Evolutionary conservation across 2,797 vertebrate genomes (phyloP).

Genomic region (Cossypha heuglini): DNA sequence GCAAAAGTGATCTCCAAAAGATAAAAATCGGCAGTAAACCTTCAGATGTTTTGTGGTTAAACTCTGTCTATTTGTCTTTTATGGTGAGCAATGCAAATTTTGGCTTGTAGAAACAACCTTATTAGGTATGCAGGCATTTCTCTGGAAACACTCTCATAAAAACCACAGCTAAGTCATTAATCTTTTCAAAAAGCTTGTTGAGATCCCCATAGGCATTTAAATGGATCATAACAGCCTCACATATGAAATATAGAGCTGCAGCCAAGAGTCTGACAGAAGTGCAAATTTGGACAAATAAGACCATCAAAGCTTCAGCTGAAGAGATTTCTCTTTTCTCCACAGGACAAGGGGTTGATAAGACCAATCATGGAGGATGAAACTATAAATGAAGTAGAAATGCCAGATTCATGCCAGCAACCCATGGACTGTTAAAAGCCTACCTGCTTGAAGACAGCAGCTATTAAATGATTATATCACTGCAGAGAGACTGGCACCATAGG

Average conservation of each 20-base stretch:
- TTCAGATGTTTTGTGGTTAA: slow-evolving; percentile 12
- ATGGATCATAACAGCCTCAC: slow-evolving; percentile 64
- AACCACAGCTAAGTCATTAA: slow-evolving; percentile 70
- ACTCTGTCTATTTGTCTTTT: slow-evolving; percentile 27
- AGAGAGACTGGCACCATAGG: not conserved
- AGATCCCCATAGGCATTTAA: slow-evolving; percentile 68
- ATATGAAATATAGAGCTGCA: slow-evolving; percentile 34
- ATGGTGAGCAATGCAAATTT: slow-evolving; percentile 40
- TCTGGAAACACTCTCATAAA: slow-evolving; percentile 66
- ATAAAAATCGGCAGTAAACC: not conserved
- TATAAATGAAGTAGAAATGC: not conserved
- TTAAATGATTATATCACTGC: not conserved
- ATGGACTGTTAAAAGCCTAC: not conserved
- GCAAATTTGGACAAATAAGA: slow-evolving; percentile 66
- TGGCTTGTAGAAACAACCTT: slow-evolving; percentile 58
- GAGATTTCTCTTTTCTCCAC: slow-evolving; percentile 41
- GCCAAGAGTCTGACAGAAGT: slow-evolving; percentile 53
- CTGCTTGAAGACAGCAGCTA: not conserved
- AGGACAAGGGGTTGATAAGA: slow-evolving; percentile 22
- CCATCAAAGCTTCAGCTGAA: slow-evolving; percentile 46
- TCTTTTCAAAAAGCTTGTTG: slow-evolving; percentile 68
- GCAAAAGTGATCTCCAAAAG: not conserved
- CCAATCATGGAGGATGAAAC: not conserved
- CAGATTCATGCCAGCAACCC: not conserved
- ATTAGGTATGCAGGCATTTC: slow-evolving; percentile 63